Evolutionary conservation across 2,888 invertebrate species (phyloP), one percentile per base, ranked within the genome.

Genomic region (Limnephilus rhombicus): DNA sequence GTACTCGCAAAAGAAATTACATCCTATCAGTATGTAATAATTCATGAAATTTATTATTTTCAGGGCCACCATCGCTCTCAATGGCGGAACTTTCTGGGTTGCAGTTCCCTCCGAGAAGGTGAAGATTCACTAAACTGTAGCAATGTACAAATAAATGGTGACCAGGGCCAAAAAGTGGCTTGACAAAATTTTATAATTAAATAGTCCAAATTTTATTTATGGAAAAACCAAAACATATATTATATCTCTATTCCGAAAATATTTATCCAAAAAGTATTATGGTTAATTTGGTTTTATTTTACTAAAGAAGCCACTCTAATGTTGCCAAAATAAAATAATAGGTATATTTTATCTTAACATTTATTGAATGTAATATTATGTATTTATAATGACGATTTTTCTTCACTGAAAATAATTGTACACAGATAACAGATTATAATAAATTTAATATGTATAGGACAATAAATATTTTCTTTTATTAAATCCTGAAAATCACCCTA

Each of bases 51-150:
- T 94, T 94, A 94, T 94, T 94, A 94, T 93, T 96, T 97, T 94
- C 96, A 97, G 97, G 94, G 97, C 96, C 29, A 98, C 98, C 80
- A 96, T 98, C 91, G 98, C 97, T 80, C 95, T 96, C 94, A 97
- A 97, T 94, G 97, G 97, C n/a, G 97, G 96, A 11, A 96, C 96
- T 24, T 98, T 97, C 95, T 98, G 98, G 98, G 97, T 97, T 5
- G 96, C 96, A 86, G 96, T 97, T 90, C 97, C 97, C 94, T 97
- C 97, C 68, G 97, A 96, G 91, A 96, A 85, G 18, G 85, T 92
- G 31, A 92, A 82, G 37, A 91, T 92, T 68, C 85, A 90, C 89
- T 92, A 92, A 89, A 91, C 31, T 31, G 31, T 24, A 68, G 68
- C 7, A 68, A 68, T 1, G 24, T 68, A 24, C 68, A 24, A 68